These are phyloP conservation scores for Heteromurus nitidus DNA, from an alignment of 2,888 invertebrate genomes.

Conservation along the genomic window DNA sequence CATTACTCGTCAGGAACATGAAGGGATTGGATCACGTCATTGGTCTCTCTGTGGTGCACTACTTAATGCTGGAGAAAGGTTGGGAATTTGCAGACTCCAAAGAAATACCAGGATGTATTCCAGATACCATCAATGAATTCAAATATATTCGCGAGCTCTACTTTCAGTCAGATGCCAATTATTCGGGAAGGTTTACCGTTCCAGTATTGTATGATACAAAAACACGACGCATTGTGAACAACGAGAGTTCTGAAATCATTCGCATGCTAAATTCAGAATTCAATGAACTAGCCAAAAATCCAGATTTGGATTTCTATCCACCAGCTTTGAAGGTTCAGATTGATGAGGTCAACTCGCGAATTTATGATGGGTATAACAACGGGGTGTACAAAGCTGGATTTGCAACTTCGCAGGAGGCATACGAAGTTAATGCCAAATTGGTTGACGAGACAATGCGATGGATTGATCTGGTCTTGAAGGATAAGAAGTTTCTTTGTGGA, in stretches of 20 bases:
- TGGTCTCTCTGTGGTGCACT: conserved; percentile 69
- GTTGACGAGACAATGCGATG: conserved; percentile 63
- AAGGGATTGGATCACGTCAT: conserved; percentile 69
- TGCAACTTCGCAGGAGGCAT: conserved; percentile 60
- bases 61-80: conserved; percentile 67
- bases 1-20: conserved; percentile 63
- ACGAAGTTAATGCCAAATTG: conserved; percentile 64
- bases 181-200: conserved; percentile 66
- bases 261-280: conserved; percentile 69
- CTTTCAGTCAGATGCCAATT: conserved; percentile 58
- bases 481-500: conserved; percentile 57
- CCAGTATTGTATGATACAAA: conserved; percentile 70
- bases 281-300: conserved; percentile 65
- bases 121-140: conserved; percentile 67
- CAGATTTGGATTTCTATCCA: conserved; percentile 66
- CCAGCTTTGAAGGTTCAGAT: conserved; percentile 44
- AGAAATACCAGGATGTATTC: conserved; percentile 66
- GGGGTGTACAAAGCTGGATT: conserved; percentile 72
- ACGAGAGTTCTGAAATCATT: conserved; percentile 71
- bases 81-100: conserved; percentile 63
- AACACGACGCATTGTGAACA: conserved; percentile 69
- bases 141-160: conserved; percentile 59
- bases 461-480: conserved; percentile 60
- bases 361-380: conserved; percentile 68
- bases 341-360: conserved; percentile 62